Evolutionary conservation across 2,113 vertebrate genomes (phyloP).

Genomic region (Motacilla alba): DNA sequence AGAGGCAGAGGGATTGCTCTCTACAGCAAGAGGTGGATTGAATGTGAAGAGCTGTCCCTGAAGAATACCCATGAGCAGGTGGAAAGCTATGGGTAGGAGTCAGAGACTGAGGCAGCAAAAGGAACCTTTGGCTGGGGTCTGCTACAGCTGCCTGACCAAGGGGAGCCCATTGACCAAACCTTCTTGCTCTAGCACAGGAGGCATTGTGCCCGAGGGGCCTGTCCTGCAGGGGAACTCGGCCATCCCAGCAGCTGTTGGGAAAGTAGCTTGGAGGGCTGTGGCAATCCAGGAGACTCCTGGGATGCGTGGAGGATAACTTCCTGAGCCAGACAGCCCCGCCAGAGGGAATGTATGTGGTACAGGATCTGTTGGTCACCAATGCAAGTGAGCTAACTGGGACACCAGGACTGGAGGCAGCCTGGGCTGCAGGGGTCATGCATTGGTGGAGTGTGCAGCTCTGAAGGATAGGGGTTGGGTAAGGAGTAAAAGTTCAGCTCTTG

Average conservation of each 20-base stretch:
- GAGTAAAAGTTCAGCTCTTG: neutral
- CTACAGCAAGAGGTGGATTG: neutral
- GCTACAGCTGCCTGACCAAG: neutral
- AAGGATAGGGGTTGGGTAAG: neutral
- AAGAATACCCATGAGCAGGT: neutral
- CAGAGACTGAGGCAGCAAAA: neutral
- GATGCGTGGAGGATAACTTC: accelerated
- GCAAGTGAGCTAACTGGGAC: neutral
- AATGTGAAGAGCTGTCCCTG: neutral
- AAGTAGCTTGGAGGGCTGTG: neutral
- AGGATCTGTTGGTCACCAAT: neutral
- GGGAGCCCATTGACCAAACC: neutral
- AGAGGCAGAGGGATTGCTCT: neutral
- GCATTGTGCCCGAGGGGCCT: accelerated
- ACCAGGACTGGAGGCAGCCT: neutral
- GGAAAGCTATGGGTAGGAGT: neutral
- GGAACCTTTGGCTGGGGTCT: neutral
- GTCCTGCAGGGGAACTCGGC: neutral
- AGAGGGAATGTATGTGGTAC: neutral
- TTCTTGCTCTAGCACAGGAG: neutral
- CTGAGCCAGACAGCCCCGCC: neutral
- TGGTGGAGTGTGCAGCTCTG: neutral
- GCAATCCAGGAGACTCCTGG: neutral
- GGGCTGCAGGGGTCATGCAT: neutral
- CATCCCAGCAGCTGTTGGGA: neutral